phyloP scores from a whole-genome alignment of 2,888 invertebrate genomes.

The Epinotia demarniana region DNA sequence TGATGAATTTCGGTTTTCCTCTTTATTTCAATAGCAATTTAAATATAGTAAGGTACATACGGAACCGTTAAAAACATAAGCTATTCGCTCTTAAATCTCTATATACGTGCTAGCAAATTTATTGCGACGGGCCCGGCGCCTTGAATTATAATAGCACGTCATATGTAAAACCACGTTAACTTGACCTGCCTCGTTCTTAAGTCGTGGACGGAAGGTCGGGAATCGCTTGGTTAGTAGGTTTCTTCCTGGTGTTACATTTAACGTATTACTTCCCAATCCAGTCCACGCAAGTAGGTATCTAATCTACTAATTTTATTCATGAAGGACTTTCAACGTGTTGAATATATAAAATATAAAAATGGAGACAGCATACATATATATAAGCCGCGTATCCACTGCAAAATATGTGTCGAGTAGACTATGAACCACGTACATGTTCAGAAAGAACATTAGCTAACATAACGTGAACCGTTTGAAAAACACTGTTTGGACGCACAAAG shows the following conservation, averaged over 20 bases:
- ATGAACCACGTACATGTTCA: too few relatives aligned
- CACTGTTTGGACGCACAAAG: too few relatives aligned
- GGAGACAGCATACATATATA: too few relatives aligned
- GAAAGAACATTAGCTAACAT: too few relatives aligned
- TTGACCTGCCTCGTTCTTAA: neutral
- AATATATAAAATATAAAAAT: neutral
- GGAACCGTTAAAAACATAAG: slow-evolving; percentile 5
- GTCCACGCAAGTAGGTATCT: slow-evolving; percentile 5
- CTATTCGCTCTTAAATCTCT: slow-evolving; percentile 21
- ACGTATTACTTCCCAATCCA: slow-evolving; percentile 10
- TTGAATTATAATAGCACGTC: slow-evolving; percentile 37
- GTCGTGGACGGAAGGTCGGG: neutral
- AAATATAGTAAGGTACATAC: too few relatives aligned
- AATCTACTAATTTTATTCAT: slow-evolving; percentile 19
- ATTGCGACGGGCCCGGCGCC: slow-evolving; percentile 8
- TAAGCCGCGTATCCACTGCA: too few relatives aligned
- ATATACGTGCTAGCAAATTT: slow-evolving; percentile 11
- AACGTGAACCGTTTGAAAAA: too few relatives aligned
- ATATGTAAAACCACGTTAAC: neutral
- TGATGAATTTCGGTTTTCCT: too few relatives aligned
- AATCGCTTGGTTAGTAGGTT: neutral
- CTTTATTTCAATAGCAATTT: too few relatives aligned
- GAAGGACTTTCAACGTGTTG: slow-evolving; percentile 6
- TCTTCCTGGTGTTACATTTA: neutral
- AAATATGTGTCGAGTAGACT: too few relatives aligned